phyloP scores from a whole-genome alignment of 2,113 vertebrate genomes.

The Ceuthmochares aereus region DNA sequence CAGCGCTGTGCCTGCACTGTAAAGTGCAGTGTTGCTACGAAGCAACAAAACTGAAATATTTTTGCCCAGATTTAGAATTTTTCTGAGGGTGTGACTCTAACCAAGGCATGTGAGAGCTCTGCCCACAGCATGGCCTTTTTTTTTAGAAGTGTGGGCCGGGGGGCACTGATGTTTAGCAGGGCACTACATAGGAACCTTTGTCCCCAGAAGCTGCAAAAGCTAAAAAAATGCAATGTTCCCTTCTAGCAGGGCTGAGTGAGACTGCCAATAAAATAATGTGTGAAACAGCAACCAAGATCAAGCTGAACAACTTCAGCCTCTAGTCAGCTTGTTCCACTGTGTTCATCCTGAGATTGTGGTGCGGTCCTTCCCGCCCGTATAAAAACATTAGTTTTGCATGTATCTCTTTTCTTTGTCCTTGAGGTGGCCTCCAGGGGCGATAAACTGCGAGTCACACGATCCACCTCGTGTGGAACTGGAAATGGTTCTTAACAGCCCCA shows the following conservation, averaged over 20 bases:
- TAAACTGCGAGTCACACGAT: conserved; percentile 94
- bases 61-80: not conserved
- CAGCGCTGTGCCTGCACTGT: not conserved
- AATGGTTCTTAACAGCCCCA: conserved; percentile 85
- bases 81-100: not conserved
- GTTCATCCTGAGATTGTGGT: not conserved
- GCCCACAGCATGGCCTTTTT: not conserved
- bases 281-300: not conserved
- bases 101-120: not conserved
- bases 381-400: conserved; percentile 90
- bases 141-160: not conserved
- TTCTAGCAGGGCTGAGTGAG: not conserved
- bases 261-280: not conserved
- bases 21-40: not conserved
- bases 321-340: not conserved
- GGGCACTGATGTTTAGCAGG: not conserved
- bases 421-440: conserved; percentile 90
- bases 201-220: conserved; percentile 11
- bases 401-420: conserved; percentile 87
- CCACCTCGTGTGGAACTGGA: conserved; percentile 87
- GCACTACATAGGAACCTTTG: not conserved
- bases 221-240: not conserved
- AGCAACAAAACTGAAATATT: not conserved
- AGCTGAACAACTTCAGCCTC: not conserved
- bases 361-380: conserved; percentile 47